Evolutionary conservation across 2,113 vertebrate species (phyloP), one percentile per base, ranked within the genome.

Genomic region (Apodemus speciosus): DNA sequence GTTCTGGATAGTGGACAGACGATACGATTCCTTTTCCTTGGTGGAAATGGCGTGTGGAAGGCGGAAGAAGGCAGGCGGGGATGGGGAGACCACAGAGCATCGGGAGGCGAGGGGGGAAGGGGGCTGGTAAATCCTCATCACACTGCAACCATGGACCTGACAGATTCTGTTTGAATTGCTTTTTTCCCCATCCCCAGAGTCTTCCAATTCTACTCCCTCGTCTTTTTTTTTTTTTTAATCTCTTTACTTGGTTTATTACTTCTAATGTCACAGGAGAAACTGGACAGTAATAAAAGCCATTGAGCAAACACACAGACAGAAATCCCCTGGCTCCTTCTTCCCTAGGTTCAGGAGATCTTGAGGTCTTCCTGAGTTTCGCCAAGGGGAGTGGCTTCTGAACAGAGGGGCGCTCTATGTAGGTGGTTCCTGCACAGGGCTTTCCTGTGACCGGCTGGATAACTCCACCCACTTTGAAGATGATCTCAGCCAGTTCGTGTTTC

Each of bases 1-100:
- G 99, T 99, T 99, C 99, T 99, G 99, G 98, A 99, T 99, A 99
- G 98, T 98, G 98, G 99, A 99, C 99, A 99, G 99, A 99, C 98
- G 98, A 99, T 99, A 99, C 96, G 98, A 98, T 99, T 99, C 98
- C 97, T 97, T 98, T 98, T 98, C 97, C 98, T 98, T 77, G 91
- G 96, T 96, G 97, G 95, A 97, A 96, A 97, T 93, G 93, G 96
- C 94, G 49, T 11, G 49, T 9, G 49, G 49, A 11, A 11, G 49
- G 49, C 1, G 49, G 49, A 51, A 11, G 49, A 11, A 11, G 49
- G 7, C 11, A 10, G 49, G 49, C 43, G 49, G 49, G 49, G 49
- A 51, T 5, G 7, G 11, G 49, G 49, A 51, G 49, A 11, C 43
- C 43, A 11, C 49, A 9, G 49, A 51, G 49, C 49, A 51, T 51